These are phyloP conservation scores for Hyaena hyaena DNA, from an alignment of 2,113 vertebrate species.

Conservation along the genomic window DNA sequence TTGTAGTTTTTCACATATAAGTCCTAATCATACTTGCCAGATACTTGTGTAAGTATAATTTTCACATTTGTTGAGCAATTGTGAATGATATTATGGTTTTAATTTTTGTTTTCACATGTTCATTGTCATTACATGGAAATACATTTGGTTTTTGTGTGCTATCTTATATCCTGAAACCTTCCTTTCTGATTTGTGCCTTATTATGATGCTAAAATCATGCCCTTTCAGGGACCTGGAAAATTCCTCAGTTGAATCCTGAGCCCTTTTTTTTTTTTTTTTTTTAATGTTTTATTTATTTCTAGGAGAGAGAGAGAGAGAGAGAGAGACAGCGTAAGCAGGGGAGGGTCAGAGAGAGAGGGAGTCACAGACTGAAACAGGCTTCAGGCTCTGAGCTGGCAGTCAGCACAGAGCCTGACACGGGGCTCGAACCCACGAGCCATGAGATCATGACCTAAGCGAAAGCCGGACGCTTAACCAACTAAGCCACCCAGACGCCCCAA, in stretches of 20 bases:
- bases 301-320: no score
- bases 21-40: neutral
- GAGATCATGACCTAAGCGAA: no score
- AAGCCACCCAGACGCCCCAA: neutral
- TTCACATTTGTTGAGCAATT: neutral
- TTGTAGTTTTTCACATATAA: neutral
- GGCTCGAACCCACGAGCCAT: no score
- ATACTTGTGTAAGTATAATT: neutral
- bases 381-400: no score
- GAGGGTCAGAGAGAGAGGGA: no score
- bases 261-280: no score
- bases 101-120: neutral
- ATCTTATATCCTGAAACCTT: neutral
- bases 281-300: no score
- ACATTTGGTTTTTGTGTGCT: neutral
- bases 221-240: neutral
- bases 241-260: neutral
- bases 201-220: neutral
- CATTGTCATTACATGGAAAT: neutral
- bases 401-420: no score
- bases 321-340: no score
- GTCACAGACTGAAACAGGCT: no score
- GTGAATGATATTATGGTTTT: neutral
- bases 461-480: no score
- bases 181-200: neutral